Base-by-base conservation (phyloP, 2,888 invertebrate species). In the Ectemnius continuus region DNA sequence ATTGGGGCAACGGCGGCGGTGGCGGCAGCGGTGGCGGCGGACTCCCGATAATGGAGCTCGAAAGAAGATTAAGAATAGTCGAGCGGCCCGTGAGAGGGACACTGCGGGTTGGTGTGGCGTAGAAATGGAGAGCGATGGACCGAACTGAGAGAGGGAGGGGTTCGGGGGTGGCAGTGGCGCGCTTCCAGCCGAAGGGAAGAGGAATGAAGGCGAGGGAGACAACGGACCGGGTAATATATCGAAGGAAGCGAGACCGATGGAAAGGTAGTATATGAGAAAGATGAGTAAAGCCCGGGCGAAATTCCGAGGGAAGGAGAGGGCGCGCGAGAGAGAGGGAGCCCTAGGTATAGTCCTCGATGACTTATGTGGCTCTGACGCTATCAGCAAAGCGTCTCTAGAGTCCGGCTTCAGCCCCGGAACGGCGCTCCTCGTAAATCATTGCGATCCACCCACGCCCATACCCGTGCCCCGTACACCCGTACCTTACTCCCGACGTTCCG, bases 281-380 rank as follows among this genome's bases (percentile, higher is more conserved):
- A 47, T 59, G 46, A 65, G 52, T 52, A 46, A 46, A 36, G 48
- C 23, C 46, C 16, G 28, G 36, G 36, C 36, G 36, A 36, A 36
- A 52, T 52, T 16, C 16, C 52, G 52, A 16, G n/a, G 47, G 47
- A 47, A 47, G 47, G 52, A 59, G 57, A 57, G 61, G 46, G 48
- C 48, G 63, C 46, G 52, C 63, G 79, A 70, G 72, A 70, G 67
- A 78, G 79, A 80, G 78, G 79, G 82, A 86, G 75, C 88, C 86
- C 84, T 88, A 87, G 88, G 88, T 89, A 83, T 78, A 89, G 89
- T 87, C 89, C 36, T 86, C 89, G 89, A 91, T 91, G 90, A 91
- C 90, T 91, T 91, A 91, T 89, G 90, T 90, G 87, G 87, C 86
- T 89, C 89, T 89, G 90, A 89, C 90, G 90, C 88, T 90, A 90